Conservation (phyloP, 2,113 vertebrate genomes). For the Numenius arquata region DNA sequence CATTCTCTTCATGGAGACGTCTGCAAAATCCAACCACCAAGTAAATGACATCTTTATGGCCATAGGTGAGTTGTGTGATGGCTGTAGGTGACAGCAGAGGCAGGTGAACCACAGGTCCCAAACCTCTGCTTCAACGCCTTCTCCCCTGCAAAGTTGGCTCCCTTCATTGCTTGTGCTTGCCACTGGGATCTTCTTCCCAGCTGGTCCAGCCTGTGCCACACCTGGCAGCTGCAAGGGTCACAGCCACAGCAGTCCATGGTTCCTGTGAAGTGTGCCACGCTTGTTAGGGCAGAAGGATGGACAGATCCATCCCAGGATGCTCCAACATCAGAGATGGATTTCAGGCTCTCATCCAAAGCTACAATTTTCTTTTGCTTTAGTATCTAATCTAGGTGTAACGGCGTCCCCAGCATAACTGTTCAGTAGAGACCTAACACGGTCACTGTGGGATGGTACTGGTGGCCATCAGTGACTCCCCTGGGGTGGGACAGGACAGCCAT, state of each 20-base stretch:
- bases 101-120: neutral
- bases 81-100: neutral
- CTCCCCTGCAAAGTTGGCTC: neutral
- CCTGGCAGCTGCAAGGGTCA: neutral
- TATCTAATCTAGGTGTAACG: rapidly evolving
- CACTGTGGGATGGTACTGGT: rapidly evolving
- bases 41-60: conserved; percentile 67
- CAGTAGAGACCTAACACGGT: neutral
- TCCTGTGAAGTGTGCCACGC: neutral
- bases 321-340: neutral
- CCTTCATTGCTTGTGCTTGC: neutral
- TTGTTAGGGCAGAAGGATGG: neutral
- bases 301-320: neutral
- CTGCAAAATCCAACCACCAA: conserved; percentile 71
- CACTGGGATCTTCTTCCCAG: neutral
- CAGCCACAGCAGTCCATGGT: neutral
- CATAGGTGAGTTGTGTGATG: conserved; percentile 63
- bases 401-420: neutral
- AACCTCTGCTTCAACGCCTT: neutral
- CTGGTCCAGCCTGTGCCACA: rapidly evolving
- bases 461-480: too few relatives aligned
- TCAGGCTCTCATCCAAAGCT: neutral
- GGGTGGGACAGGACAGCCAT: rapidly evolving
- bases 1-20: conserved; percentile 78
- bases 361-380: neutral